A percentile compares a stretch with the other conserved stretches of the same genome.
phyloP scores from a whole-genome alignment of 2,113 vertebrate genomes.

The Melanerpes formicivorus region DNA sequence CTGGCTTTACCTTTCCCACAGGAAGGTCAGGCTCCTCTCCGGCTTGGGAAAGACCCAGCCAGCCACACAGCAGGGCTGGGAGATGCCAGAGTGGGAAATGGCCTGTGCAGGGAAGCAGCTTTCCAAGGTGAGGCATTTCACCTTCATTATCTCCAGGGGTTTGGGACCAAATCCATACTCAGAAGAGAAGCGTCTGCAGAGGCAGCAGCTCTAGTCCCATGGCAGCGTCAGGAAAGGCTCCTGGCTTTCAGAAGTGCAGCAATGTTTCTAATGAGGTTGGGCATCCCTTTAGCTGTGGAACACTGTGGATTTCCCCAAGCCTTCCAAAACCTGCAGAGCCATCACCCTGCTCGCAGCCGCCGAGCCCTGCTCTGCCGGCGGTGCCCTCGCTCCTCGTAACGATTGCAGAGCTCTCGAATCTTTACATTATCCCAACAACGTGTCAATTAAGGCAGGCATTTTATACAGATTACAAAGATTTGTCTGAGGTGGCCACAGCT shows the following conservation, averaged over 20 bases:
- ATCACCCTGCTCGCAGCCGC: background rate
- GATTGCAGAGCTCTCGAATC: constrained; percentile 70
- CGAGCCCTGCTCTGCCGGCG: constrained; percentile 22
- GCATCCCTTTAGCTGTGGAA: constrained; percentile 40
- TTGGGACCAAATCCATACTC: background rate
- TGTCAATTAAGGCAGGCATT: constrained; percentile 78
- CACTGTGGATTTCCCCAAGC: constrained; percentile 29
- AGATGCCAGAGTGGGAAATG: accelerated
- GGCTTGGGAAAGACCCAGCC: background rate
- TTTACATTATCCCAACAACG: constrained; percentile 74
- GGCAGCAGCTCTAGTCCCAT: background rate
- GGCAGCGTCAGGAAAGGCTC: background rate
- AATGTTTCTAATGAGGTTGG: background rate
- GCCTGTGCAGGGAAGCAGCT: background rate
- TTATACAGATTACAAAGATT: constrained; percentile 81
- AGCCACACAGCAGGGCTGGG: background rate
- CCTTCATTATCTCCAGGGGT: background rate
- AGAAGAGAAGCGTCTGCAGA: background rate
- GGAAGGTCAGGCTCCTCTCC: background rate
- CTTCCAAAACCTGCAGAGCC: constrained; percentile 10
- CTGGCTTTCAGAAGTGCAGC: background rate
- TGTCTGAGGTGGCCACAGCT: constrained; percentile 80
- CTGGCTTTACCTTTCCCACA: background rate
- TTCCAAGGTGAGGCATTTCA: background rate
- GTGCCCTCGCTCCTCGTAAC: constrained; percentile 44